Evolutionary conservation across 1,140 invertebrate genomes (phyloP).

Genomic region (Brevipalpus yothersi): DNA sequence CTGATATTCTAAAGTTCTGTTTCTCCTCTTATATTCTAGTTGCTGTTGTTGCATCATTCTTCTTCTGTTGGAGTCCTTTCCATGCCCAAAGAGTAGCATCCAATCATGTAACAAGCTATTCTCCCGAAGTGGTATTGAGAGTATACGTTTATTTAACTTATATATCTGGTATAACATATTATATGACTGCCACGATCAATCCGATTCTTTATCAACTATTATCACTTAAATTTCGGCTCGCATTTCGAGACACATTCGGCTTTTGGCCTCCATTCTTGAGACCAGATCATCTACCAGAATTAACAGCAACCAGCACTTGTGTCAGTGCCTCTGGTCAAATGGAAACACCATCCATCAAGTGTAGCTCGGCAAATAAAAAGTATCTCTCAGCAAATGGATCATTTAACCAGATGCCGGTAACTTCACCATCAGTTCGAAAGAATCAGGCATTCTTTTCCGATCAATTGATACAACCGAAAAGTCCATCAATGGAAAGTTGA

Average conservation of each 20-base stretch:
- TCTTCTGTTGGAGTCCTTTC: conserved; percentile 82
- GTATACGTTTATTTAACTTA: conserved; percentile 39
- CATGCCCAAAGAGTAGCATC: conserved; percentile 37
- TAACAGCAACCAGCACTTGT: neutral
- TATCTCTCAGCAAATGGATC: neutral
- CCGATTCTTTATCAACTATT: conserved; percentile 36
- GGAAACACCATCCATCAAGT: neutral
- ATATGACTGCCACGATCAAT: conserved; percentile 53
- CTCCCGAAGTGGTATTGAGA: conserved; percentile 32
- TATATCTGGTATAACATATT: conserved; percentile 50
- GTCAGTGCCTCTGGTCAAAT: neutral
- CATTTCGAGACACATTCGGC: conserved; percentile 14
- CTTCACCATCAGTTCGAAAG: neutral
- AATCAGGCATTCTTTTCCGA: no score
- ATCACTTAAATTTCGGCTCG: conserved; percentile 11
- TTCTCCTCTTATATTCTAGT: conserved; percentile 29
- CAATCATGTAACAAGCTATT: conserved; percentile 1
- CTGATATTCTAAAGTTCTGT: neutral
- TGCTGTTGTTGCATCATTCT: conserved; percentile 73
- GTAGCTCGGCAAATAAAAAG: neutral
- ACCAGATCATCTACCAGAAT: neutral
- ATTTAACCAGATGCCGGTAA: neutral
- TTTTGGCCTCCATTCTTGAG: conserved; percentile 1
- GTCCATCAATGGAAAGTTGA: no score
- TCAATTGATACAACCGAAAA: no score